Percentiles rank a stretch among this genome's conserved stretches.
Evolutionary conservation across 1,140 invertebrate genomes (phyloP).

Genomic region (Diorhabda carinulata): DNA sequence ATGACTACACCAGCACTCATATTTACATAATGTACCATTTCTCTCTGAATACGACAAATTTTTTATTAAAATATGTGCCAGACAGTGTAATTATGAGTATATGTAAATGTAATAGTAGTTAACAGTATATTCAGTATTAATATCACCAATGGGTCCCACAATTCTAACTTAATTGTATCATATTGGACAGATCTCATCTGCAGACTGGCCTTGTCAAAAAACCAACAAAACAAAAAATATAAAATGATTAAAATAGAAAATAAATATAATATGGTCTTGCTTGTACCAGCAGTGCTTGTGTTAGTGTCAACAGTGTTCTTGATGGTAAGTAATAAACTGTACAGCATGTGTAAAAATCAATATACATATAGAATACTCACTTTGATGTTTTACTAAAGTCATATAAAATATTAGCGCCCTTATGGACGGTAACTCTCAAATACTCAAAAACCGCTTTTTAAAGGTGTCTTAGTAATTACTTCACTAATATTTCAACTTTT

Average conservation of each 20-base stretch:
- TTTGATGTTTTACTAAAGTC: slow-evolving; percentile 75
- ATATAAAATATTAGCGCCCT: slow-evolving; percentile 81
- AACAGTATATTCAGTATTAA: neutral
- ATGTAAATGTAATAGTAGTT: neutral
- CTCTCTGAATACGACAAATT: neutral
- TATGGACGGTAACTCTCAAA: slow-evolving; percentile 56
- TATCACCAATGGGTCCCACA: neutral
- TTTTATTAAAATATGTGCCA: neutral
- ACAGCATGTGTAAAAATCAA: neutral
- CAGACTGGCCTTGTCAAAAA: neutral
- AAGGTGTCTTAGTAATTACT: neutral
- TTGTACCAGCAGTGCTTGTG: neutral
- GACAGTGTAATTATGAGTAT: neutral
- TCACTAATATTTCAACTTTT: neutral
- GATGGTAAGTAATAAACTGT: neutral
- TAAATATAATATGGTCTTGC: neutral
- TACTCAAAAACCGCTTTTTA: neutral
- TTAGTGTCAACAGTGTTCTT: neutral
- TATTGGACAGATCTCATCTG: neutral
- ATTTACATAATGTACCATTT: neutral
- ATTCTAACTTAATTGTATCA: neutral
- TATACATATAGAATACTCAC: slow-evolving; percentile 47
- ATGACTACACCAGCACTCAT: too few species aligned
- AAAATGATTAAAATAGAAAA: neutral
- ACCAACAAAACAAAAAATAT: neutral